A percentile compares a stretch with the other conserved stretches of the same genome.
Evolutionary conservation across 2,113 vertebrate species (phyloP).

Genomic region (Fregetta grallaria): DNA sequence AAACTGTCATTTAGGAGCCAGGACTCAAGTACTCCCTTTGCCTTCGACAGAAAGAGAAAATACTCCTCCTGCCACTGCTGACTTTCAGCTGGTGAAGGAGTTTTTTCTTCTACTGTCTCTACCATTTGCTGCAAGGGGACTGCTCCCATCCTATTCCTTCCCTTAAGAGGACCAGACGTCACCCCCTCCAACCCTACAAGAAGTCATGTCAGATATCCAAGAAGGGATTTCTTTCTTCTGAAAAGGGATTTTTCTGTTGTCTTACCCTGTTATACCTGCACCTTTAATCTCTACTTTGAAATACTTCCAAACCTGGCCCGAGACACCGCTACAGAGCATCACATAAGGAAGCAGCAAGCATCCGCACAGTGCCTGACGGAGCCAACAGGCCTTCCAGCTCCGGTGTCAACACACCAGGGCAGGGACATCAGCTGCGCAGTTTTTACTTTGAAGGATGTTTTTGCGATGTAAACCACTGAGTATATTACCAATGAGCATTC

Average conservation of each 20-base stretch:
- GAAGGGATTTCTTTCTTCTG: not conserved
- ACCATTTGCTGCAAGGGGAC: not conserved
- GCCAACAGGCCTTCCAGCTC: not conserved
- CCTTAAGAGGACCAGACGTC: not conserved
- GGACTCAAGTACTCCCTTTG: not conserved
- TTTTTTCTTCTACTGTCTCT: not conserved
- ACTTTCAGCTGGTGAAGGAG: not conserved
- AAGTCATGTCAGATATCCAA: not conserved
- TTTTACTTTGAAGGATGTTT: not conserved
- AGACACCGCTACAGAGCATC: not conserved
- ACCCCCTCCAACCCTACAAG: not conserved
- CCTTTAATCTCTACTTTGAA: not conserved
- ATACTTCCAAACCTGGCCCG: not conserved
- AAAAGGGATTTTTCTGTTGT: not conserved
- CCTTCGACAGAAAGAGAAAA: not conserved
- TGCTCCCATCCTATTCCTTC: not conserved
- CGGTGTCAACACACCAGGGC: not conserved
- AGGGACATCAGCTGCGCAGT: not conserved
- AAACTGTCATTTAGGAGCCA: not conserved
- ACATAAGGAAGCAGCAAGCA: not conserved
- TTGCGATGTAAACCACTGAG: not conserved
- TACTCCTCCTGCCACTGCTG: not conserved
- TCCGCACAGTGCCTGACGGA: accelerated
- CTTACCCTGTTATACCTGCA: not conserved
- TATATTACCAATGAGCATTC: not conserved